Conservation (phyloP, 2,113 vertebrate genomes). For the Neoarius graeffei region DNA sequence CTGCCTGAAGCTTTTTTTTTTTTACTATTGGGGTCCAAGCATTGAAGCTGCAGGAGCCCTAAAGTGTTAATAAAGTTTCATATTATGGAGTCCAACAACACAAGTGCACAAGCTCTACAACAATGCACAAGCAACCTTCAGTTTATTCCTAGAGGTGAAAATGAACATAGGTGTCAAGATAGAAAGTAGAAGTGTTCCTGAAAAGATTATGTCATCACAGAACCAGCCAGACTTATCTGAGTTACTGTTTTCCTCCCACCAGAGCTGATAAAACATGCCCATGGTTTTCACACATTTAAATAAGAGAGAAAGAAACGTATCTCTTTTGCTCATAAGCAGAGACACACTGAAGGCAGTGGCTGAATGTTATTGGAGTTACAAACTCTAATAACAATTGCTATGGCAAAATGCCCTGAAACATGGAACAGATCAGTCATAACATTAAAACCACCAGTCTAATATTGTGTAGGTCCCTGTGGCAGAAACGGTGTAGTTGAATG, state of each 20-base stretch:
- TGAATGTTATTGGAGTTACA: background rate
- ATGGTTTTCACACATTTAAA: constrained; percentile 18
- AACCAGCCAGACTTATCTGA: constrained; percentile 4
- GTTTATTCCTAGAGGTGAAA: background rate
- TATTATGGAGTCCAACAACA: background rate
- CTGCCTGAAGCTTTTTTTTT: background rate
- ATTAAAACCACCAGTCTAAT: too few relatives aligned
- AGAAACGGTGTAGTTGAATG: too few relatives aligned
- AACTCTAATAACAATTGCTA: background rate
- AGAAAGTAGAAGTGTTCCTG: constrained; percentile 9
- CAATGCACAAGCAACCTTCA: background rate
- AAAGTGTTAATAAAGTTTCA: background rate
- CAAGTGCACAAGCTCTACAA: background rate
- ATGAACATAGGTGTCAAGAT: background rate
- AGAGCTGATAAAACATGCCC: constrained; percentile 22
- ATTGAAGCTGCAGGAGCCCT: background rate
- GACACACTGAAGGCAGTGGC: background rate
- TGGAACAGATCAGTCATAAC: too few relatives aligned
- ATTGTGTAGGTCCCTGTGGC: too few relatives aligned
- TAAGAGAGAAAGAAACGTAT: background rate
- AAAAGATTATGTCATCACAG: constrained; percentile 4
- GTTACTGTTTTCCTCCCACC: constrained; percentile 25
- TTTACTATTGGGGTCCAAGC: background rate
- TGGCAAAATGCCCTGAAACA: background rate
- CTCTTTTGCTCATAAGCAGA: background rate